A percentile compares a stretch with the other conserved stretches of the same genome.
phyloP scores from a whole-genome alignment of 2,113 vertebrate species.

The Campylomormyrus tamandua region DNA sequence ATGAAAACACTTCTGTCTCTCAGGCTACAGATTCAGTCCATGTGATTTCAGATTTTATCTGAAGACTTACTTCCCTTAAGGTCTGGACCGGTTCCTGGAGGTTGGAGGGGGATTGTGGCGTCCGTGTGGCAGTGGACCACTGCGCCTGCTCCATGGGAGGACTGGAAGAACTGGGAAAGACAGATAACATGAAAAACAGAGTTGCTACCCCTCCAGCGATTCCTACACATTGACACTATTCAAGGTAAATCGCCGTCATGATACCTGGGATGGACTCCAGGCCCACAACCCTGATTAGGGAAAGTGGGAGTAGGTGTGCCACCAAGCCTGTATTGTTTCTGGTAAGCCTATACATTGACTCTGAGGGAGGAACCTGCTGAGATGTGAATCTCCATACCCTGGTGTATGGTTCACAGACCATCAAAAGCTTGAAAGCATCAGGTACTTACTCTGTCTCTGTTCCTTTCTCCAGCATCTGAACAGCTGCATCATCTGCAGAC shows the following conservation, averaged over 20 bases:
- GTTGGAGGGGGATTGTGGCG: neutral
- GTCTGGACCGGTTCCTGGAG: neutral
- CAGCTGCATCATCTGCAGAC: constrained; percentile 21
- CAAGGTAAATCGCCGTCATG: neutral
- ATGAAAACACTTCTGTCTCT: neutral
- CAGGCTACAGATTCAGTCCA: neutral
- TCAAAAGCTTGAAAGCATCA: neutral
- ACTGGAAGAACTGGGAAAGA: neutral
- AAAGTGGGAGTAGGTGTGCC: neutral
- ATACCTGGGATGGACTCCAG: neutral
- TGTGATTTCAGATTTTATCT: neutral
- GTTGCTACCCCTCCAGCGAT: neutral
- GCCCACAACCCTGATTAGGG: neutral
- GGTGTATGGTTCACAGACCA: neutral
- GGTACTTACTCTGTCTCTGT: constrained; percentile 43
- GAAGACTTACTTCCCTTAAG: neutral
- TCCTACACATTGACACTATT: neutral
- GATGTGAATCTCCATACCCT: neutral
- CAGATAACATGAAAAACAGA: neutral
- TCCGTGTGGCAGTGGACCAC: neutral
- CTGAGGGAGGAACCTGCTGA: neutral
- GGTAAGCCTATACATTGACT: neutral
- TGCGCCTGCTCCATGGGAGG: neutral
- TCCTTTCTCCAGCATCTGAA: constrained; percentile 31
- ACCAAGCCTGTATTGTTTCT: neutral